Percentiles rank a stretch among this genome's conserved stretches.
These are phyloP conservation scores for Idaea dimidiata DNA, from an alignment of 2,888 invertebrate species.

Conservation along the genomic window DNA sequence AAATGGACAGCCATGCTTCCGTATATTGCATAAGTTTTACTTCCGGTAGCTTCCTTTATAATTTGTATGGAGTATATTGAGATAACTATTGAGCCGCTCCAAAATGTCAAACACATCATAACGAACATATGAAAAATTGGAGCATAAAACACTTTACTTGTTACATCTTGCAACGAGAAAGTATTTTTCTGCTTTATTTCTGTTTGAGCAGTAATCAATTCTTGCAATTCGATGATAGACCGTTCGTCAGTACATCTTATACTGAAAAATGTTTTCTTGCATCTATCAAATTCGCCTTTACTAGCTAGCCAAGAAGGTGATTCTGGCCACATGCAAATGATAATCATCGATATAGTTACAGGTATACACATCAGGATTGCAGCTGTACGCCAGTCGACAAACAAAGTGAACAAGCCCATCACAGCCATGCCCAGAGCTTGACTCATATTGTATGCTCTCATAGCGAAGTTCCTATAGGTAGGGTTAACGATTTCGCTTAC, in stretches of 20 bases:
- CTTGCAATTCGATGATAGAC: slow-evolving; percentile 20
- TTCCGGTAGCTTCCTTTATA: slow-evolving; percentile 17
- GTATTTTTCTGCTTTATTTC: slow-evolving; percentile 4
- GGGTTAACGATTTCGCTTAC: slow-evolving; percentile 33
- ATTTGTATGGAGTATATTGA: slow-evolving; percentile 24
- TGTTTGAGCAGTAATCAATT: slow-evolving; percentile 20
- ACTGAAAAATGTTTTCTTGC: slow-evolving; percentile 22
- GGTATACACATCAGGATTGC: slow-evolving; percentile 23
- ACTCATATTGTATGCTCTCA: slow-evolving; percentile 19
- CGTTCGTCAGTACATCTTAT: slow-evolving; percentile 22
- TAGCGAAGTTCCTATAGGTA: slow-evolving; percentile 22
- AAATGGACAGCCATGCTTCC: slow-evolving; percentile 17
- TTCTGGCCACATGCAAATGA: slow-evolving; percentile 28
- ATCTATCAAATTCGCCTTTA: slow-evolving; percentile 27
- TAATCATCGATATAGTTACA: slow-evolving; percentile 10
- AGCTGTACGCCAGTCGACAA: slow-evolving; percentile 28
- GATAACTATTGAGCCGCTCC: slow-evolving; percentile 25
- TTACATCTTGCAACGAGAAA: slow-evolving; percentile 13
- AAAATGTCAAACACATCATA: slow-evolving; percentile 20
- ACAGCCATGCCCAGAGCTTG: slow-evolving; percentile 29
- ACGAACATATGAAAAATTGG: slow-evolving; percentile 26
- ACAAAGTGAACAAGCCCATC: slow-evolving; percentile 22
- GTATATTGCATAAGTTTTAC: slow-evolving; percentile 19
- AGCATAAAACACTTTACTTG: slow-evolving; percentile 24
- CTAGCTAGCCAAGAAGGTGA: slow-evolving; percentile 31